Base-by-base conservation (phyloP, 1,140 invertebrate species). In the Episyrphus balteatus region DNA sequence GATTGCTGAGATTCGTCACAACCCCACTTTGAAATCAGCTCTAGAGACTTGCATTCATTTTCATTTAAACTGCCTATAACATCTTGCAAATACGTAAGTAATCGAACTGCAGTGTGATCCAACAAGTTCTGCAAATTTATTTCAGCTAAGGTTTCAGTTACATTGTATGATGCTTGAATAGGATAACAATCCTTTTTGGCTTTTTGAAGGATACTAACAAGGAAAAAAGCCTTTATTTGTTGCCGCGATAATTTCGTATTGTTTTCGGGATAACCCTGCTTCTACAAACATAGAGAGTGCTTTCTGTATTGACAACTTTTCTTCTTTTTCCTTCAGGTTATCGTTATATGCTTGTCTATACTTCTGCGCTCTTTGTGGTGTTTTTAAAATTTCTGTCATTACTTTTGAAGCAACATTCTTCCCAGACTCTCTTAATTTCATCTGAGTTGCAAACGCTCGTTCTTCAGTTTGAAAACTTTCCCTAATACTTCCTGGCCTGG, bases 1-100 rank as follows among this genome's bases (percentile, higher is more conserved):
- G 21, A 38, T 37, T 52, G 53, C 26, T 54, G 52, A 31, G 44
- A 51, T 31, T n/a, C n/a, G n/a, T n/a, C n/a, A n/a, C n/a, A n/a
- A n/a, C n/a, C n/a, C n/a, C n/a, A n/a, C n/a, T n/a, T 44, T 47
- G 44, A n/a, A 12, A 40, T 40, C 39, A 40, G 12, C 17, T 40
- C 9, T 40, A 40, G 9, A 40, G 9, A 17, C 14, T 11, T 40
- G 17, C 9, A 15, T 49, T 42, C 37, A 2, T 42, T 18, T n/a
- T 47, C 36, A 13, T 18, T 33, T 30, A 7, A 44, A 10, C 21
- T 17, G 12, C 14, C 12, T 8, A 40, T 18, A 10, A 40, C 39
- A 13, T 40, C 39, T 40, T n/a, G 12, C 11, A 49, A 26, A 44
- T 14, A 12, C 32, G 10, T 14, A 8, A 44, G 30, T 14, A 49